Evolutionary conservation across 2,888 invertebrate species (phyloP).

Genomic region (Nasonovia ribisnigri): DNA sequence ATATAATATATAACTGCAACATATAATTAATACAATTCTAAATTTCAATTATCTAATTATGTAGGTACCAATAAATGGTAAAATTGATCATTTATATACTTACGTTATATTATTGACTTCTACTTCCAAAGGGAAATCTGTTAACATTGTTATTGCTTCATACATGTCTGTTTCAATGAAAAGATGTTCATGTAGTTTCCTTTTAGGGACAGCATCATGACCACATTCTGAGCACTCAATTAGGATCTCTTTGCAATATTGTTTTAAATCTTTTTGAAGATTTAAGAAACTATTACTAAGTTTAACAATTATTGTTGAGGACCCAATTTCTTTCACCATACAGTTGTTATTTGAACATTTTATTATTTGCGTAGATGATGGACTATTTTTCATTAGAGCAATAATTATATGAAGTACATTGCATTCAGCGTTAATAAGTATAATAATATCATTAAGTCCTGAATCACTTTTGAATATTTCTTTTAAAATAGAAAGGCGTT

Average conservation of each 20-base stretch:
- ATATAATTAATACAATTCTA: too few relatives aligned
- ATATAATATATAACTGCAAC: too few relatives aligned
- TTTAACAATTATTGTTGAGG: not conserved
- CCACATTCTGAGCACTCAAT: too few relatives aligned
- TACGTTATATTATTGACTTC: too few relatives aligned
- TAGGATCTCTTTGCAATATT: conserved; percentile 1
- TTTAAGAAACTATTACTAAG: conserved; percentile 9
- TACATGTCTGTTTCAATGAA: too few relatives aligned
- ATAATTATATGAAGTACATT: not conserved
- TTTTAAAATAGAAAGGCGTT: not conserved
- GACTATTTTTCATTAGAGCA: not conserved
- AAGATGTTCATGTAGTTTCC: too few relatives aligned
- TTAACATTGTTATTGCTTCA: too few relatives aligned
- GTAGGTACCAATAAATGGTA: too few relatives aligned
- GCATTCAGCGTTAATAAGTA: conserved; percentile 6
- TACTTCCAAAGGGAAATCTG: too few relatives aligned
- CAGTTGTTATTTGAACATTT: not conserved
- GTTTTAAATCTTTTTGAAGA: conserved; percentile 8
- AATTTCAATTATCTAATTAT: too few relatives aligned
- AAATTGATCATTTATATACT: too few relatives aligned
- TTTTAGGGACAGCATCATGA: too few relatives aligned
- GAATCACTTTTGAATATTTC: not conserved
- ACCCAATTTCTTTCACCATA: not conserved
- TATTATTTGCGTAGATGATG: not conserved
- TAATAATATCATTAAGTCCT: not conserved